These are phyloP conservation scores for Ascaphus truei DNA, from an alignment of 2,113 vertebrate species.

Conservation along the genomic window DNA sequence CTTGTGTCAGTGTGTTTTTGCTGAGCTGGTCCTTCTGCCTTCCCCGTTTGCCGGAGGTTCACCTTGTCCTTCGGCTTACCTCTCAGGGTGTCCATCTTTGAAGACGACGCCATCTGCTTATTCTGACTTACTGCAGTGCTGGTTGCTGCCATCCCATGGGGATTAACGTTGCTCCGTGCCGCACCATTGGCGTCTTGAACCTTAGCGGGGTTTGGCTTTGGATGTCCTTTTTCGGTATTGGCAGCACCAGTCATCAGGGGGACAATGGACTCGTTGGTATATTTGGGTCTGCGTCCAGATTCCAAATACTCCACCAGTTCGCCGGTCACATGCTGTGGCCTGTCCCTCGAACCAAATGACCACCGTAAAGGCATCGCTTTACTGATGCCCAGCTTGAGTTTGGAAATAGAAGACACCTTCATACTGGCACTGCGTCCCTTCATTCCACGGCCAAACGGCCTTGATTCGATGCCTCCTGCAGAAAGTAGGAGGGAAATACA, in stretches of 20 bases:
- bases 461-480: slow-evolving; percentile 63
- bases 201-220: background rate
- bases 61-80: slow-evolving; percentile 51
- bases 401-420: slow-evolving; percentile 55
- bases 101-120: slow-evolving; percentile 20
- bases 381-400: slow-evolving; percentile 57
- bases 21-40: slow-evolving; percentile 13
- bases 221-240: slow-evolving; percentile 31
- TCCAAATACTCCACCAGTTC: slow-evolving; percentile 85
- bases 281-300: slow-evolving; percentile 75
- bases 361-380: slow-evolving; percentile 68
- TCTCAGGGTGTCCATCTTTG: slow-evolving; percentile 44
- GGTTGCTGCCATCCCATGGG: slow-evolving; percentile 15
- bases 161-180: slow-evolving; percentile 22
- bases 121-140: slow-evolving; percentile 44
- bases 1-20: slow-evolving; percentile 25
- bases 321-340: slow-evolving; percentile 48
- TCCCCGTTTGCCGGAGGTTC: slow-evolving; percentile 49
- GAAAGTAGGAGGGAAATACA: slow-evolving; percentile 12
- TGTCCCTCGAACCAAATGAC: slow-evolving; percentile 70
- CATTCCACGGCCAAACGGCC: slow-evolving; percentile 59
- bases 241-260: slow-evolving; percentile 49
- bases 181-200: slow-evolving; percentile 36
- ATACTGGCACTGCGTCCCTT: slow-evolving; percentile 73
- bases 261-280: slow-evolving; percentile 78